phyloP scores from a whole-genome alignment of 2,888 invertebrate species.

The Gisinianus flammeolus region DNA sequence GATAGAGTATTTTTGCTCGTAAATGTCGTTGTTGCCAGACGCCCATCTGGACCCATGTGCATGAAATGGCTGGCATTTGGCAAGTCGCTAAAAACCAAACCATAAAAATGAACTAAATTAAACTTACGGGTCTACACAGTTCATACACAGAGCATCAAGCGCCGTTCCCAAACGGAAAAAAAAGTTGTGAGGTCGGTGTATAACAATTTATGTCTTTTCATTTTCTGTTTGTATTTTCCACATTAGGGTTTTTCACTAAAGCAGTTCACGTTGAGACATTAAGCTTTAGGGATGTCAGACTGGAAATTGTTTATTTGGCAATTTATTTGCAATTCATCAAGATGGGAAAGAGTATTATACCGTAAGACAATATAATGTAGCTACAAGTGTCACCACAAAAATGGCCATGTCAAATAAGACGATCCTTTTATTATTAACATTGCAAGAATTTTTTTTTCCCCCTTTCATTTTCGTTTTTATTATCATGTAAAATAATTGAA shows the following conservation, averaged over 20 bases:
- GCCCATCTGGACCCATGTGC: slow-evolving; percentile 33
- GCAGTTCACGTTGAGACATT: neutral
- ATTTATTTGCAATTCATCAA: slow-evolving; percentile 24
- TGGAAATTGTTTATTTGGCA: neutral
- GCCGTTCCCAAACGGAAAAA: neutral
- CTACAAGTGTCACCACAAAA: too few relatives aligned
- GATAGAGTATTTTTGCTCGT: slow-evolving; percentile 35
- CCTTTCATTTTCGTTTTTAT: too few relatives aligned
- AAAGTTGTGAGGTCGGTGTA: slow-evolving; percentile 13
- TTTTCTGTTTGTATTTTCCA: neutral
- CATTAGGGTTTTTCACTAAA: neutral
- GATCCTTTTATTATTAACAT: too few relatives aligned
- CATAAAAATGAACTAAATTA: slow-evolving; percentile 42
- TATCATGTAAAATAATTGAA: too few relatives aligned
- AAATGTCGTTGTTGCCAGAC: slow-evolving; percentile 31
- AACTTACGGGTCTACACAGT: slow-evolving; percentile 17
- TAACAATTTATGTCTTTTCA: slow-evolving; percentile 21
- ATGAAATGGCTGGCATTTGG: slow-evolving; percentile 22
- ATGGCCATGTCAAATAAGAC: too few relatives aligned
- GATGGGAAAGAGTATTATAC: too few relatives aligned
- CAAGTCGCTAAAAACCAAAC: slow-evolving; percentile 30
- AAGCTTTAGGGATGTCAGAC: neutral
- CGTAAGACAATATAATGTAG: too few relatives aligned
- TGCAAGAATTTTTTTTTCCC: too few relatives aligned
- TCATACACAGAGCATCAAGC: neutral